These are phyloP conservation scores for Drosophila anomalata DNA, from an alignment of 2,888 invertebrate species.

Conservation along the genomic window DNA sequence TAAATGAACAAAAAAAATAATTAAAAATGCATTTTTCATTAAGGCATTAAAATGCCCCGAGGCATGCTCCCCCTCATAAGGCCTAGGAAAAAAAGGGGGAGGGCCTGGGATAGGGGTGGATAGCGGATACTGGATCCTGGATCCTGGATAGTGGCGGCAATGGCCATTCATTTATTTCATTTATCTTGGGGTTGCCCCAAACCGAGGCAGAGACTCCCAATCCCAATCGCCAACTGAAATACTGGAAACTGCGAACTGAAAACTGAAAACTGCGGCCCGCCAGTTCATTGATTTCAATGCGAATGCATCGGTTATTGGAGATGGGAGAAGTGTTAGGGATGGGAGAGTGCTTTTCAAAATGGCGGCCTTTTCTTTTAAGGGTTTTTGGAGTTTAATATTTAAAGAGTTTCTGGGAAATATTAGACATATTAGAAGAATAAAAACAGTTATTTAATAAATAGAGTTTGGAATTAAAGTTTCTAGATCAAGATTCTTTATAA, in stretches of 20 bases:
- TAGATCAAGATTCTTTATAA: too few species aligned
- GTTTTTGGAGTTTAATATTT: too few species aligned
- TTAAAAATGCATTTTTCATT: conserved; percentile 79
- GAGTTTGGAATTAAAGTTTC: too few species aligned
- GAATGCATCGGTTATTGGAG: conserved; percentile 9
- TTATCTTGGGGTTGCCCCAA: conserved; percentile 59
- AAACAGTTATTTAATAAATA: too few species aligned
- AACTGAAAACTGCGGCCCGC: conserved; percentile 30
- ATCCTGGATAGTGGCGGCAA: background rate
- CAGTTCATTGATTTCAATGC: conserved; percentile 70
- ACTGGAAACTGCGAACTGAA: conserved; percentile 16
- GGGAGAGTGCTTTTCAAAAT: background rate
- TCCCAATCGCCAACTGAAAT: conserved; percentile 9
- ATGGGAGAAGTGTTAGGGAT: conserved; percentile 8
- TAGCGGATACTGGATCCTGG: background rate
- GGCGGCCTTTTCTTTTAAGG: too few species aligned
- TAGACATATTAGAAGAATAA: too few species aligned
- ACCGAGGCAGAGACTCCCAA: conserved; percentile 4
- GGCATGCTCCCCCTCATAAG: background rate
- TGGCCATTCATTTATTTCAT: conserved; percentile 73
- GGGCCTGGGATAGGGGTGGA: too few species aligned
- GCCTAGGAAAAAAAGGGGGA: too few species aligned
- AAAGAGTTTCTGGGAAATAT: too few species aligned
- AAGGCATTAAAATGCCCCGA: conserved; percentile 67
- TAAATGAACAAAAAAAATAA: conserved; percentile 77